Evolutionary conservation across 2,113 vertebrate genomes (phyloP).

Genomic region (Neomonachus schauinslandi): DNA sequence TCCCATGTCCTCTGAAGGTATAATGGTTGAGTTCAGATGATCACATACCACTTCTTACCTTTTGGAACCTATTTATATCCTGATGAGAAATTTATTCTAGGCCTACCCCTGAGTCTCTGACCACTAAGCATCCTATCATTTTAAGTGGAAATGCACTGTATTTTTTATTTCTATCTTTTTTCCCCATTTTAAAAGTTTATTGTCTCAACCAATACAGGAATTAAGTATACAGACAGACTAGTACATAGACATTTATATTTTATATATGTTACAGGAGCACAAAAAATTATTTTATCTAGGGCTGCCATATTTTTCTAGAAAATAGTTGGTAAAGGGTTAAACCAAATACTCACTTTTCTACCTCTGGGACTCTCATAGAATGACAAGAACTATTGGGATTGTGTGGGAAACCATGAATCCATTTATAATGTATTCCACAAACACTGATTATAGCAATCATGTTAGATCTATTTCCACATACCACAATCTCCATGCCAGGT

Average conservation of each 20-base stretch:
- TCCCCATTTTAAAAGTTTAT: background rate
- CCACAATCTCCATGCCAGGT: background rate
- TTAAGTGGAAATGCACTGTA: background rate
- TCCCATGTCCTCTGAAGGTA: background rate
- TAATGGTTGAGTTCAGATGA: background rate
- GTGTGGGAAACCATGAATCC: background rate
- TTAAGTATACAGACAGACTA: background rate
- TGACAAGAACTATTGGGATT: background rate
- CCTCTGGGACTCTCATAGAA: background rate
- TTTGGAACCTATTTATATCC: background rate
- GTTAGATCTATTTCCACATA: background rate
- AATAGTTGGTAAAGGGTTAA: slow-evolving; percentile 26
- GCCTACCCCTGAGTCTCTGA: background rate
- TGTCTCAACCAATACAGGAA: slow-evolving; percentile 1
- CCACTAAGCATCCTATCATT: background rate
- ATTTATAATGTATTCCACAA: slow-evolving; percentile 36
- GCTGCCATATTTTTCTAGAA: slow-evolving; percentile 12
- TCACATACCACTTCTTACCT: background rate
- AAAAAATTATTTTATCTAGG: background rate
- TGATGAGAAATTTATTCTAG: background rate
- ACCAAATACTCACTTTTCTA: slow-evolving; percentile 12
- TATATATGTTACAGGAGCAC: background rate
- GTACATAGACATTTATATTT: background rate
- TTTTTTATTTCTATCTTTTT: background rate
- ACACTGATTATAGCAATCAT: background rate